Base-by-base conservation (phyloP, 2,888 invertebrate genomes). In the Chaetoderma sp. region DNA sequence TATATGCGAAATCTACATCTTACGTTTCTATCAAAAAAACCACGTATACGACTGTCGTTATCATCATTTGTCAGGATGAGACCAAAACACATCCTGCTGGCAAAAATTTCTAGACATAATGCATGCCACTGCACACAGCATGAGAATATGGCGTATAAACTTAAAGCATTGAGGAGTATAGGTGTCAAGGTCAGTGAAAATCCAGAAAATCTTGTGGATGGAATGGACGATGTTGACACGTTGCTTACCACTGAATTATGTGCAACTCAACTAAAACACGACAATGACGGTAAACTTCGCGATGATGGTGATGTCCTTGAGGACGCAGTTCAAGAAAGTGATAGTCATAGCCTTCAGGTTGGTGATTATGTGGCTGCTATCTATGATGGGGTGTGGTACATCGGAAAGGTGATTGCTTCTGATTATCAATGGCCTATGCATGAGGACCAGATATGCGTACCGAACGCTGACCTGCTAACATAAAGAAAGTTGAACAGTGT, bases 141-240 rank as follows among this genome's bases (percentile, higher is more conserved):
- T 28, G 72, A 74, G 49, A 74, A 72, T 28, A 63, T 74, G 57
- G 68, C 68, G 1, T 25, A 68, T 10, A 64, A 65, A 30, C 44
- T 65, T 1, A 57, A 65, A 25, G 57, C 65, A 8, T 33, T 72
- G 27, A 49, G 63, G 44, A 68, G 63, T 30, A 10, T 33, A 23
- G 69, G 69, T 0, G 16, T 69, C 1, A 60, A 63, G 4, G 30
- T 70, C 6, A 55, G 60, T 27, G 18, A 36, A 55, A 72, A 74
- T 55, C 70, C 65, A 28, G 74, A 72, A 56, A 42, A 61, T 10
- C 42, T 71, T 18, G 23, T 63, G n/a, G n/a, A 16, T 62, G 62
- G 62, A 62, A 42, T 27, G 21, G 28, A 62, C 16, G 30, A 16
- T 30, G 32, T 62, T 8, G 28, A 52, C 13, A 52, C 52, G n/a